These are phyloP conservation scores for Anthrax anthrax DNA, from an alignment of 2,888 invertebrate species.

Conservation along the genomic window DNA sequence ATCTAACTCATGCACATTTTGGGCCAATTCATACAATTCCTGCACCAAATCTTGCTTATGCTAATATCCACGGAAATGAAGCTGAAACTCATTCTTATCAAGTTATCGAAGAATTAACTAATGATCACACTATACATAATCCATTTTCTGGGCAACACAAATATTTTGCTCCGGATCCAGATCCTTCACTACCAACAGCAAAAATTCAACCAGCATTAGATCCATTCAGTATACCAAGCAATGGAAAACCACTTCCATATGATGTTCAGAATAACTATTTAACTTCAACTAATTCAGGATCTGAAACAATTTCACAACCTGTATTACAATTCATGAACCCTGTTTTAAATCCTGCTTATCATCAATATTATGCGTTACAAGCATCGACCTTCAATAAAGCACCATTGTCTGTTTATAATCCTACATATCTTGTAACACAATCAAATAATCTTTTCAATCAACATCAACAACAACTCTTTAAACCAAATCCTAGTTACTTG, in stretches of 20 bases:
- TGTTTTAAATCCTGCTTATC: slow-evolving; percentile 24
- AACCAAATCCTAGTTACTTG: slow-evolving; percentile 38
- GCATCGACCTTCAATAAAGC: slow-evolving; percentile 22
- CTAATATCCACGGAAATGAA: not conserved
- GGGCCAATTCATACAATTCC: slow-evolving; percentile 70
- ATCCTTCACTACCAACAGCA: slow-evolving; percentile 33
- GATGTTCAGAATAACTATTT: slow-evolving; percentile 29
- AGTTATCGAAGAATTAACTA: slow-evolving; percentile 39
- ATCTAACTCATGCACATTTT: slow-evolving; percentile 43
- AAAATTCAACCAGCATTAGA: slow-evolving; percentile 32
- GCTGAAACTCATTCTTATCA: slow-evolving; percentile 35
- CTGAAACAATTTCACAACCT: slow-evolving; percentile 19
- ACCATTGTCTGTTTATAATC: slow-evolving; percentile 30
- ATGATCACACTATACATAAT: slow-evolving; percentile 31
- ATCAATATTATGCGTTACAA: slow-evolving; percentile 27
- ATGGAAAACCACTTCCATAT: slow-evolving; percentile 28
- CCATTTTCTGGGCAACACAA: slow-evolving; percentile 32
- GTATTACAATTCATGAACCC: slow-evolving; percentile 32
- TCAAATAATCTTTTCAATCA: slow-evolving; percentile 33
- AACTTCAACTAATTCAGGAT: not conserved
- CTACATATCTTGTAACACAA: slow-evolving; percentile 31
- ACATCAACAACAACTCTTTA: slow-evolving; percentile 35
- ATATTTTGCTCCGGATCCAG: slow-evolving; percentile 38
- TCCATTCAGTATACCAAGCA: slow-evolving; percentile 34
- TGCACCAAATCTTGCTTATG: slow-evolving; percentile 52